Base-by-base conservation (phyloP, 2,888 invertebrate genomes). In the Bibio marci region DNA sequence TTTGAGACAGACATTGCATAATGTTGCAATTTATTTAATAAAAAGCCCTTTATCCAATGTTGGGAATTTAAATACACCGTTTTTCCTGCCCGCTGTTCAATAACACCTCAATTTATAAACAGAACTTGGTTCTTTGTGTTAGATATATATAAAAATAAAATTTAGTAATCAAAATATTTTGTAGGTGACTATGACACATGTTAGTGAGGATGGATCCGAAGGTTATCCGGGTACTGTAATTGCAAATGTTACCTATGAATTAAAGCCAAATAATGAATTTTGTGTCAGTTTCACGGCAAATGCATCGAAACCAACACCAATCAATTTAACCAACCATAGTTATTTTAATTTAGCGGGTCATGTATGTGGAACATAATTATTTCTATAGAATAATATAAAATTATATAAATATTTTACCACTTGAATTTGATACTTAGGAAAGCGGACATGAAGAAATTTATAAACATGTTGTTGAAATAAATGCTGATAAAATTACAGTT, bases 271-370 rank as follows among this genome's bases (percentile, higher is more conserved):
- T 45, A 83, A 88, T 53, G 72, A 75, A 43, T 64, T 95, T 31
- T 63, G 70, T 42, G 71, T 92, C 5, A 70, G 76, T 43, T 86
- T 82, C 68, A 71, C 66, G 45, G 86, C 85, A 14, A 73, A 71
- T 3, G 71, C 80, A 3, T 77, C 74, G 10, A 80, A 81, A 53
- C 71, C 82, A 0, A 92, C 91, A 0, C 74, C 81, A 12, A 66
- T 94, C 43, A 92, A 87, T 58, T 62, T 95, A 40, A 88, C 88
- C 35, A 85, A 82, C 57, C 81, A 91, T 53, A 74, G 82, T 2
- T 94, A 83, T 58, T 92, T 94, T 60, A 95, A 95, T 63, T 67
- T 95, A 30, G 86, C 78, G 36, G 92, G 92, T n/a, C 87, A 91
- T 62, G 54, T 49, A 17, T 49, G 53, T 27, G 22, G 15, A 15